A percentile compares a stretch with the other conserved stretches of the same genome.
These are phyloP conservation scores for Conus canariensis DNA, from an alignment of 2,888 invertebrate genomes.

Conservation along the genomic window DNA sequence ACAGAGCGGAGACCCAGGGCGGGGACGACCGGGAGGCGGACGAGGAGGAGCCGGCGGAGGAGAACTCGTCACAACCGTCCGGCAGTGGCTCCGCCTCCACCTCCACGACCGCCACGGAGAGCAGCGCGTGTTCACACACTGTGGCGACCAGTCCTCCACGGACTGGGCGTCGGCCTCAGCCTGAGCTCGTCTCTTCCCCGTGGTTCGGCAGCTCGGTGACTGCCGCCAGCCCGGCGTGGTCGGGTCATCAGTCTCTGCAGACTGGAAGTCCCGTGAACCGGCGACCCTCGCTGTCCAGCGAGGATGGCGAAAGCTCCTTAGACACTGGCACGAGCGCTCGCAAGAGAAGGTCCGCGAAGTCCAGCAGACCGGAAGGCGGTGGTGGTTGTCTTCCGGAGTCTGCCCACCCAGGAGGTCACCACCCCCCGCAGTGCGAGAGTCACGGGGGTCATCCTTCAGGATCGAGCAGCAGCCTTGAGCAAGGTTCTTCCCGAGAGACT, in stretches of 20 bases:
- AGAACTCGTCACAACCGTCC: neutral
- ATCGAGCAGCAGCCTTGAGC: neutral
- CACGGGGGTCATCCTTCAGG: no score
- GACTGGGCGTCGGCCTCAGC: no score
- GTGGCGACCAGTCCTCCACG: neutral
- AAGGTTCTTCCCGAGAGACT: neutral
- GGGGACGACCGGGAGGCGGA: neutral
- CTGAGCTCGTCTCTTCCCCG: neutral
- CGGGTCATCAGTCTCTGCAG: neutral
- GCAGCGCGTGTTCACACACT: neutral
- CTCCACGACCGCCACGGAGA: neutral
- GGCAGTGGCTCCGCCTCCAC: neutral
- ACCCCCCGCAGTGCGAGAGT: neutral
- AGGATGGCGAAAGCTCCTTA: no score
- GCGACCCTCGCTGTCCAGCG: no score
- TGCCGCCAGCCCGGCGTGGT: neutral
- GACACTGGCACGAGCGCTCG: no score
- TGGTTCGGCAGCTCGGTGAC: neutral
- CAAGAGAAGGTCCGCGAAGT: neutral
- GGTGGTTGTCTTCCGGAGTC: neutral
- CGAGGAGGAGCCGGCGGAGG: neutral
- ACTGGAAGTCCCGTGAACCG: neutral
- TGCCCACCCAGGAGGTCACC: neutral
- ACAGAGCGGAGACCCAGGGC: neutral
- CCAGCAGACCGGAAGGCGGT: neutral